These are phyloP conservation scores for Idaea dimidiata DNA, from an alignment of 2,888 invertebrate species.

Conservation along the genomic window DNA sequence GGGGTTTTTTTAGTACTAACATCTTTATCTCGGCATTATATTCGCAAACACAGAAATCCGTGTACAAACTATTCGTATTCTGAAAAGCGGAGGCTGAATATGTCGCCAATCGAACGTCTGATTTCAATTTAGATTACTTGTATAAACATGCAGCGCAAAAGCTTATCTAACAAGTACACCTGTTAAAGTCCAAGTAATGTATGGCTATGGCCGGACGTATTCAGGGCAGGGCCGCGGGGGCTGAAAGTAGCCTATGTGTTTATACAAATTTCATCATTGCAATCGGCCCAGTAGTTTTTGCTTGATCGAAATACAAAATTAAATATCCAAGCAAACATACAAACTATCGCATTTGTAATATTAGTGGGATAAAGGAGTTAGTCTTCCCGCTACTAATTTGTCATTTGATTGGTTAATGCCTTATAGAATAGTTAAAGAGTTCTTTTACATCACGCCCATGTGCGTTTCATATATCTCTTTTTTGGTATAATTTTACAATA, in stretches of 20 bases:
- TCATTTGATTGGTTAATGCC: too few species aligned
- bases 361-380: too few species aligned
- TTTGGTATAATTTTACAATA: too few species aligned
- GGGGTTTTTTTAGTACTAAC: slow-evolving; percentile 11
- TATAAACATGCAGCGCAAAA: slow-evolving; percentile 72
- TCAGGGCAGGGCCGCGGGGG: slow-evolving; percentile 12
- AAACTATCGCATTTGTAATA: too few species aligned
- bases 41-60: slow-evolving; percentile 23
- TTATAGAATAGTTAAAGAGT: too few species aligned
- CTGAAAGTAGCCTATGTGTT: background rate
- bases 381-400: too few species aligned
- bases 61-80: slow-evolving; percentile 44
- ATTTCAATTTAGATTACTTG: slow-evolving; percentile 78
- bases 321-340: too few species aligned
- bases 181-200: slow-evolving; percentile 76
- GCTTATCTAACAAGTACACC: slow-evolving; percentile 78
- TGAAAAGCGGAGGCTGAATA: slow-evolving; percentile 50
- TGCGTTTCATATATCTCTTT: too few species aligned
- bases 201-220: slow-evolving; percentile 54
- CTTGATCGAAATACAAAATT: too few species aligned
- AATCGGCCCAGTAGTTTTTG: too few species aligned
- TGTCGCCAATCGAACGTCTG: slow-evolving; percentile 78
- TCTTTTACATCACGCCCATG: too few species aligned
- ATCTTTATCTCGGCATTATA: slow-evolving; percentile 1
- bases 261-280: too few species aligned